Evolutionary conservation across 2,797 vertebrate genomes (phyloP).

Genomic region (Mormyrus proboscirostris): DNA sequence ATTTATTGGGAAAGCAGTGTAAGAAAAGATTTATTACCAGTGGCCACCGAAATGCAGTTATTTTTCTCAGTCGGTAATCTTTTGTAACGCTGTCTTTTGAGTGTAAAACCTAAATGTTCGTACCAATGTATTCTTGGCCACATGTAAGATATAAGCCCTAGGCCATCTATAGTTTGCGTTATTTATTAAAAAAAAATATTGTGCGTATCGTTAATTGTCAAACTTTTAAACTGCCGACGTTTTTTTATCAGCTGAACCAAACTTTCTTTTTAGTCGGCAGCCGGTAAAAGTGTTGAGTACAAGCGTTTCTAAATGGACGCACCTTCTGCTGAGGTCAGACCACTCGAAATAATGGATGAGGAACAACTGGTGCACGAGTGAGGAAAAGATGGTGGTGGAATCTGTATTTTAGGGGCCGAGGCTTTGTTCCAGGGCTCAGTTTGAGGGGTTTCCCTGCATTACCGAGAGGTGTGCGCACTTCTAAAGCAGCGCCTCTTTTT

Average conservation of each 20-base stretch:
- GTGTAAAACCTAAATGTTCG: background rate
- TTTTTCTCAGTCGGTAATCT: background rate
- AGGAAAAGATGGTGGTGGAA: constrained; percentile 1
- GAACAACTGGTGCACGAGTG: background rate
- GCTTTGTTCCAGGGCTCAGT: background rate
- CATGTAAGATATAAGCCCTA: background rate
- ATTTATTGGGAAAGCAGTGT: background rate
- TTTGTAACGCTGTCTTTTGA: background rate
- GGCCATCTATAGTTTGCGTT: background rate
- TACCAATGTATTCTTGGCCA: background rate
- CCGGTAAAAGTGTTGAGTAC: background rate
- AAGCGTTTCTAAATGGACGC: background rate
- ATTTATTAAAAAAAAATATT: background rate
- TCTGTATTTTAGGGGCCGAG: background rate
- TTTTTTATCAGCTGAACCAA: background rate
- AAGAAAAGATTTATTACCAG: background rate
- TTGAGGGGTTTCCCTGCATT: background rate
- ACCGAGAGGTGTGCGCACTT: background rate
- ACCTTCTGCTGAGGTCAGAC: background rate
- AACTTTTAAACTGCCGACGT: background rate
- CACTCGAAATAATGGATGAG: background rate
- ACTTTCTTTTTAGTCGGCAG: background rate
- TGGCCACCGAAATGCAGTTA: background rate
- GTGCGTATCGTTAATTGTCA: background rate
- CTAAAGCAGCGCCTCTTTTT: background rate